These are phyloP conservation scores for Agapostemon virescens DNA, from an alignment of 2,888 invertebrate species.

Conservation along the genomic window DNA sequence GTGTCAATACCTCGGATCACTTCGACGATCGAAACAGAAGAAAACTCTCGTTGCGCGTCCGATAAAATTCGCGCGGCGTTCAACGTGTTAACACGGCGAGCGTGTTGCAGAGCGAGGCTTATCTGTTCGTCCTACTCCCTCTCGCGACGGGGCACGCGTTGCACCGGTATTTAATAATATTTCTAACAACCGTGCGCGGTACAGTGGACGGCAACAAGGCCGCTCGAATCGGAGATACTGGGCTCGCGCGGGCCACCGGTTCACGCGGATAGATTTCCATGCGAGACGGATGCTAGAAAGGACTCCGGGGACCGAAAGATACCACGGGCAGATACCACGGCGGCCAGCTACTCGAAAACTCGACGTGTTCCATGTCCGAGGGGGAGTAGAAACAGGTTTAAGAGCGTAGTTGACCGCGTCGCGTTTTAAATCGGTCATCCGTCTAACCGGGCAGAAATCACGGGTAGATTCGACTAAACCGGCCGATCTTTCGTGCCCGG, in stretches of 20 bases:
- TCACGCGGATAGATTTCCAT: constrained; percentile 29
- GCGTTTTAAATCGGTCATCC: constrained; percentile 65
- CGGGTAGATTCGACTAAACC: constrained; percentile 32
- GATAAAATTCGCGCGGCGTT: not conserved
- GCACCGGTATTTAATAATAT: not conserved
- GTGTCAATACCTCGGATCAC: not conserved
- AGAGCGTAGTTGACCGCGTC: constrained; percentile 62
- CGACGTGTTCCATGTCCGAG: constrained; percentile 64
- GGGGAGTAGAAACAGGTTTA: constrained; percentile 68
- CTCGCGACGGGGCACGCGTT: not conserved
- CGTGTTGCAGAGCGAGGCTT: not conserved
- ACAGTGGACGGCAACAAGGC: not conserved
- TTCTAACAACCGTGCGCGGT: not conserved
- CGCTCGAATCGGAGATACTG: constrained; percentile 4
- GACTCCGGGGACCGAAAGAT: constrained; percentile 35
- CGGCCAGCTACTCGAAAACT: constrained; percentile 63
- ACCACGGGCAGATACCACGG: constrained; percentile 44
- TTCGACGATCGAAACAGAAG: not conserved
- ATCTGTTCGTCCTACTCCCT: not conserved
- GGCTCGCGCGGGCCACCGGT: not conserved
- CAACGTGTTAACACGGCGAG: not conserved
- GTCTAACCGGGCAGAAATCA: constrained; percentile 50
- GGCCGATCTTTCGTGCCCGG: constrained; percentile 6
- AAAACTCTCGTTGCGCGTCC: too few relatives aligned
- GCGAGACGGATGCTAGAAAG: constrained; percentile 32